Base-by-base conservation (phyloP, 2,797 vertebrate genomes). In the Siniperca obscura region DNA sequence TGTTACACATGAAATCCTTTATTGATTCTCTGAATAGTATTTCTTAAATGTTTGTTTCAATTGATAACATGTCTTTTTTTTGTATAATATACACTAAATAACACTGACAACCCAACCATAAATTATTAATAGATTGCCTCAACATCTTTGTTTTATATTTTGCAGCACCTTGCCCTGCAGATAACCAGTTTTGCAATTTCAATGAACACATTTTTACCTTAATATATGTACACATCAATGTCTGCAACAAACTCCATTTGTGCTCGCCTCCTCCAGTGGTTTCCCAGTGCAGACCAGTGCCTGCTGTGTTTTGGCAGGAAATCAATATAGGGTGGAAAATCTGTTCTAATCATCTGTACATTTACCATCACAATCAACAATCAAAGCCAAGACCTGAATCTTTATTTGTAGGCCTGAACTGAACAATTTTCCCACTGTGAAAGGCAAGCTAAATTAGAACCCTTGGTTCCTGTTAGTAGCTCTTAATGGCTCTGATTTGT, bases 361-460 rank as follows among this genome's bases (percentile, higher is more conserved):
- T 99, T 99, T 99, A 98, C 98, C 98, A 98, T 99, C 98, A 99
- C 98, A 99, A 99, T 99, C 98, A 99, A 99, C 98, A 99, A 99
- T 99, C 98, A 99, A 98, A 99, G 98, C 97, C 97, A 98, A 98
- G 98, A 99, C 98, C 98, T 98, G 97, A 96, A 96, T 97, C 98
- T 99, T 98, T 99, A 99, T 99, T 98, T 98, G 97, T 97, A 96
- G 97, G 97, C 96, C 98, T 96, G 96, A 98, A 98, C 97, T 96
- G 97, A 96, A 98, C 98, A 98, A 99, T 99, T 99, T 99, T 97
- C 98, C 98, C 97, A 97, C 97, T 97, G 97, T 99, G 98, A 99
- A 99, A 98, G 97, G 98, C 96, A 98, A 97, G 97, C 97, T 98
- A 99, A 99, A 99, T 99, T 99, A 99, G 97, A 99, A 99, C 97